phyloP scores from a whole-genome alignment of 2,797 vertebrate species.

The Pelobates cultripes region DNA sequence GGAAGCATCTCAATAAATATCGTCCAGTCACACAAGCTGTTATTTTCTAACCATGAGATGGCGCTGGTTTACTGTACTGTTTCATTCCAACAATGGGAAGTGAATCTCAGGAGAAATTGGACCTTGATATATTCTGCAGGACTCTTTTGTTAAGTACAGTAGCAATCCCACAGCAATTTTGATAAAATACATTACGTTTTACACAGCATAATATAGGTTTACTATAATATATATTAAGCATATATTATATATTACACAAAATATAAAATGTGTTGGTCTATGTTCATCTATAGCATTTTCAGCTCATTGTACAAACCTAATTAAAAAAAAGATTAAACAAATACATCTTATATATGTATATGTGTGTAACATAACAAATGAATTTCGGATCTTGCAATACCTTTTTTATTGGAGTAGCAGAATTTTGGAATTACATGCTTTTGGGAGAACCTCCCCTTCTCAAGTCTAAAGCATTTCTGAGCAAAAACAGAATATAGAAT shows the following conservation, averaged over 20 bases:
- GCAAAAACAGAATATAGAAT: too few relatives aligned
- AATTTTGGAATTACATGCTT: too few relatives aligned
- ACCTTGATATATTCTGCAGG: slow-evolving; percentile 36
- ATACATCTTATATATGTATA: too few relatives aligned
- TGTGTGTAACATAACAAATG: too few relatives aligned
- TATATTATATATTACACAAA: too few relatives aligned
- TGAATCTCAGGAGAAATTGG: slow-evolving; percentile 27
- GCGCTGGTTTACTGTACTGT: slow-evolving; percentile 39
- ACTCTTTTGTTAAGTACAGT: slow-evolving; percentile 42
- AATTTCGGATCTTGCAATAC: too few relatives aligned
- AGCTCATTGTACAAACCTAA: not conserved
- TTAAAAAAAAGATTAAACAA: too few relatives aligned
- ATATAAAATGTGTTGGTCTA: not conserved
- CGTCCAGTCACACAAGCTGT: not conserved
- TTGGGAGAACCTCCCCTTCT: too few relatives aligned
- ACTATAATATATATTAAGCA: too few relatives aligned
- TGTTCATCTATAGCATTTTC: not conserved
- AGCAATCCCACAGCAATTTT: not conserved
- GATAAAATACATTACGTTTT: not conserved
- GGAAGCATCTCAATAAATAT: slow-evolving; percentile 29
- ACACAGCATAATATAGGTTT: too few relatives aligned
- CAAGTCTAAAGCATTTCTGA: too few relatives aligned
- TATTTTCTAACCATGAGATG: slow-evolving; percentile 49
- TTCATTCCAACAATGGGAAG: slow-evolving; percentile 8
- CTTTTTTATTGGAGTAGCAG: too few relatives aligned